Base-by-base conservation (phyloP, 2,113 vertebrate genomes). In the Sylvia atricapilla region DNA sequence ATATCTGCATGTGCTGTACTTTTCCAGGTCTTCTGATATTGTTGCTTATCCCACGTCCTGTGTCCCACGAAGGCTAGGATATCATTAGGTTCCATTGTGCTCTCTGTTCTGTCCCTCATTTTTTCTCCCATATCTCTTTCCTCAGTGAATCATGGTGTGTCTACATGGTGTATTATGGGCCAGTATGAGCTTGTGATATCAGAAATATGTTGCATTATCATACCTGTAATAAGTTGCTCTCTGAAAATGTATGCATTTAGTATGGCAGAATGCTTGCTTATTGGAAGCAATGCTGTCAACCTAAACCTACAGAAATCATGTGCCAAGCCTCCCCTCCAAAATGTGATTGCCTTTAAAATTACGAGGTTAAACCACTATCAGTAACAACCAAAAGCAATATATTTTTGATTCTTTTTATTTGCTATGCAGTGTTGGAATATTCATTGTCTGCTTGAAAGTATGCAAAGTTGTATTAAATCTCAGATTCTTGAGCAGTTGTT, bases 181-280 rank as follows among this genome's bases (percentile, higher is more conserved):
- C 52, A 87, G 24, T 22, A 49, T 31, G 49, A 86, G 9, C 72
- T 80, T 80, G 49, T 64, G 41, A 80, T 86, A 80, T 17, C 16
- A 80, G 21, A 88, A 90, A 75, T 60, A 49, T 8, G 22, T 86
- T 88, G 50, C 19, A 69, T 66, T 60, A 80, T 77, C 55, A n/a
- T 58, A 74, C 10, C 28, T 7, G 1, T 84, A 77, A 25, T n/a
- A 86, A 74, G 23, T 18, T 1, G 3, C n/a, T 84, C 46, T 55
- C 30, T 78, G 68, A 84, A 89, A 9, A 49, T 12, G 30, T 30
- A 68, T 0, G 0, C 53, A 39, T 81, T 86, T 74, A 80, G 24
- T 67, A 73, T 67, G 53, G 63, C 63, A 92, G 41, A 76, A 72
- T 56, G 63, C 81, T 88, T 95, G 50, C 47, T 27, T 75, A 41